These are phyloP conservation scores for Netta rufina DNA, from an alignment of 2,797 vertebrate species.

Conservation along the genomic window DNA sequence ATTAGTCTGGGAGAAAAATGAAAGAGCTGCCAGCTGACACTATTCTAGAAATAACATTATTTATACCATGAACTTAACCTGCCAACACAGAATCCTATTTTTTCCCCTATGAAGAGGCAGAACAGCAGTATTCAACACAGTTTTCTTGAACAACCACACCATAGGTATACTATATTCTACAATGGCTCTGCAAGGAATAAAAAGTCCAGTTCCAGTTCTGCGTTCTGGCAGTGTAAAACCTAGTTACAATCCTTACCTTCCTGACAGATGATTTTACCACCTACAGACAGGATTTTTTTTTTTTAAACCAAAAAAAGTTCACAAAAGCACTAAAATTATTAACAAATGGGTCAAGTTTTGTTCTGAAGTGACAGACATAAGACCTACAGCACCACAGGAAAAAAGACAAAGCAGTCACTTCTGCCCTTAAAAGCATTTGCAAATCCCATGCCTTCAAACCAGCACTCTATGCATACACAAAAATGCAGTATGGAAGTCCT, in stretches of 20 bases:
- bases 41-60: background rate
- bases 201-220: background rate
- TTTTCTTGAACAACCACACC: background rate
- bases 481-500: background rate
- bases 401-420: background rate
- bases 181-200: background rate
- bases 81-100: background rate
- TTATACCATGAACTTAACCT: background rate
- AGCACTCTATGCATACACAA: background rate
- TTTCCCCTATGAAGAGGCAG: background rate
- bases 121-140: background rate
- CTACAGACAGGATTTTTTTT: background rate
- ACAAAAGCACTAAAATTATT: background rate
- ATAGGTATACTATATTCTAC: background rate
- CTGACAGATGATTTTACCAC: background rate
- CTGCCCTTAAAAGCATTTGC: background rate
- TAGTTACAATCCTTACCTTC: background rate
- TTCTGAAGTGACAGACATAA: background rate
- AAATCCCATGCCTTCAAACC: background rate
- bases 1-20: background rate
- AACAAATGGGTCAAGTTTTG: background rate
- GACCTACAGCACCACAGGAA: background rate
- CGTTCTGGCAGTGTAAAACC: background rate
- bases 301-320: background rate
- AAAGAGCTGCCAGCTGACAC: slow-evolving; percentile 9